Base-by-base conservation (phyloP, 2,113 vertebrate genomes). In the Erinaceus europaeus region DNA sequence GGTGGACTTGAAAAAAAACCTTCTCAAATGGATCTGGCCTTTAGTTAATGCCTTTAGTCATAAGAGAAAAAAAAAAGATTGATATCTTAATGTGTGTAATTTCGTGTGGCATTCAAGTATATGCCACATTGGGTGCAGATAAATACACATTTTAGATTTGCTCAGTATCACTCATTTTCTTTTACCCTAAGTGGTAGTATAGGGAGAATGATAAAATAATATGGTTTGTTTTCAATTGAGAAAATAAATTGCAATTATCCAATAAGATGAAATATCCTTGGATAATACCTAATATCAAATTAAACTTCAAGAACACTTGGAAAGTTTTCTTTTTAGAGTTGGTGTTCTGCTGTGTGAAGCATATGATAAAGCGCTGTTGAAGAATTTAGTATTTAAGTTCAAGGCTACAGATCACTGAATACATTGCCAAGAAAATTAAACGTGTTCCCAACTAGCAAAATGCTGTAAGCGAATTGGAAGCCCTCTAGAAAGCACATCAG, bases 351-450 rank as follows among this genome's bases (percentile, higher is more conserved):
- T 72, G 46, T 82, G 18, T 57, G 89, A 82, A 46, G 1, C 44
- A 80, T 59, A 84, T 53, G 77, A 94, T 76, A 71, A 90, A 95
- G 57, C 92, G 2, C 12, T 71, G 50, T 25, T n/a, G 65, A 91
- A 93, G 95, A 89, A 72, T 79, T 74, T 9, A 77, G 75, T 65
- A 78, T 13, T 82, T 53, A 94, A 93, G 61, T 94, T 95, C 74
- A 96, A 4, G 86, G 87, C 27, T 90, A 76, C 69, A 94, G 59
- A 92, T 88, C 79, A 95, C 10, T 86, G 81, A 53, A 94, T 82
- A 40, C 2, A 79, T 71, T 68, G 73, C 64, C 75, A 94, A 95
- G 90, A 85, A 96, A 93, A 95, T 93, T 88, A 95, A 95, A 94
- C 82, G 17, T 91, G 68, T 94, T 42, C 14, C 84, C 89, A 95